Conservation (phyloP, 2,888 invertebrate genomes). For the Melipona beecheii region DNA sequence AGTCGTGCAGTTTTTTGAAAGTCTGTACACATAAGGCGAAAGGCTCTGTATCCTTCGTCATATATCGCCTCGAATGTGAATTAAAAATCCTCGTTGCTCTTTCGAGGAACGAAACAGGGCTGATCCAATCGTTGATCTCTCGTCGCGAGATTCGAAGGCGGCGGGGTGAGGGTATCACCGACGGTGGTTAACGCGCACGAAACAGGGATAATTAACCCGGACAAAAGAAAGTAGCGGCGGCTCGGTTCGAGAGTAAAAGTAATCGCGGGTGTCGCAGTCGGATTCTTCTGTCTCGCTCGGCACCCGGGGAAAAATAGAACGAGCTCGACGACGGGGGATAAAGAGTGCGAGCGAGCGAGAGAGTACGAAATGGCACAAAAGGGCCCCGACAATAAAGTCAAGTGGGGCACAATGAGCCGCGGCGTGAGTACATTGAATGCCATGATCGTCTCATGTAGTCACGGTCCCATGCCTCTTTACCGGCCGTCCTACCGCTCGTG, state of each 20-base stretch:
- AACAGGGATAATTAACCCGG: conserved; percentile 81
- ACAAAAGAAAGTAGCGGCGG: conserved; percentile 73
- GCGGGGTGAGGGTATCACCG: conserved; percentile 73
- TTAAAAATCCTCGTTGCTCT: too few relatives aligned
- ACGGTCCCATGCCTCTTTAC: conserved; percentile 71
- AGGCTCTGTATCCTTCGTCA: too few relatives aligned
- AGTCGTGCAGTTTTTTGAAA: too few relatives aligned
- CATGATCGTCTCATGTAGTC: conserved; percentile 73
- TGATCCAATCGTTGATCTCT: too few relatives aligned
- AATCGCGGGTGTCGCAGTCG: conserved; percentile 61
- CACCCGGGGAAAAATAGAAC: conserved; percentile 37
- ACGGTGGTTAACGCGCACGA: conserved; percentile 76
- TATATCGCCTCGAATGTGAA: too few relatives aligned
- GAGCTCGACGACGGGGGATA: conserved; percentile 45
- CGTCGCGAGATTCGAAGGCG: conserved; percentile 34
- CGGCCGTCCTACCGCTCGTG: conserved; percentile 64
- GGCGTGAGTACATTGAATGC: conserved; percentile 80
- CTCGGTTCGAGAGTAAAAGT: conserved; percentile 54
- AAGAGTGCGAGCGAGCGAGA: conserved; percentile 67
- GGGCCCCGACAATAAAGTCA: conserved; percentile 82
- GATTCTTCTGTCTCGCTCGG: conserved; percentile 34
- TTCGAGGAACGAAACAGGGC: too few relatives aligned
- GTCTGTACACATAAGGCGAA: too few relatives aligned
- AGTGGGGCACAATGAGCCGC: conserved; percentile 83
- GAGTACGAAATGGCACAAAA: conserved; percentile 67